phyloP scores from a whole-genome alignment of 2,113 vertebrate genomes.

The Raja brachyura region DNA sequence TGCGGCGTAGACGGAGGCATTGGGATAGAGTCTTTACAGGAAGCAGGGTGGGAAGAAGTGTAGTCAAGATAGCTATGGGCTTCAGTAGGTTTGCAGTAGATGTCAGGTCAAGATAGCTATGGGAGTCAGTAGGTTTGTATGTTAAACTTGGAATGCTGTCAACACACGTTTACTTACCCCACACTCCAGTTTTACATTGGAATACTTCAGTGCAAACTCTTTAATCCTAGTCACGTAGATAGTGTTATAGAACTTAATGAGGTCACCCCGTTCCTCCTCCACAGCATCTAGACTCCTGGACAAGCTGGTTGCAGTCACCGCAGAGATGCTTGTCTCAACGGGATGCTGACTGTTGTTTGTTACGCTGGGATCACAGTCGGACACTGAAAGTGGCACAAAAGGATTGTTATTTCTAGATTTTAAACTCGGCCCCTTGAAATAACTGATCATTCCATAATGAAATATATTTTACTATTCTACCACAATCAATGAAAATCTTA shows the following conservation, averaged over 20 bases:
- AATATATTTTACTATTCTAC: neutral
- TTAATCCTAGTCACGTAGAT: constrained; percentile 81
- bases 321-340: neutral
- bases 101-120: no score
- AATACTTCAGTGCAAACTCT: constrained; percentile 78
- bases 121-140: no score
- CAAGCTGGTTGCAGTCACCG: constrained; percentile 40
- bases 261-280: constrained; percentile 76
- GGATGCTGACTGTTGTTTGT: neutral
- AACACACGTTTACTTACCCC: constrained; percentile 55
- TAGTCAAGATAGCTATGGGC: no score
- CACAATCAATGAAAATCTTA: neutral
- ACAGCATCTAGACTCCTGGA: constrained; percentile 40
- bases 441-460: neutral
- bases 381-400: neutral
- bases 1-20: no score
- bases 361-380: neutral
- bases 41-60: no score
- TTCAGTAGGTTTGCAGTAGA: no score
- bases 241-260: constrained; percentile 90
- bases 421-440: neutral
- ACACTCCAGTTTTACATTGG: constrained; percentile 61
- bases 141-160: neutral
- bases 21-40: no score
- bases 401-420: neutral